Base-by-base conservation (phyloP, 2,113 vertebrate genomes). In the Psilopsiagon aurifrons region DNA sequence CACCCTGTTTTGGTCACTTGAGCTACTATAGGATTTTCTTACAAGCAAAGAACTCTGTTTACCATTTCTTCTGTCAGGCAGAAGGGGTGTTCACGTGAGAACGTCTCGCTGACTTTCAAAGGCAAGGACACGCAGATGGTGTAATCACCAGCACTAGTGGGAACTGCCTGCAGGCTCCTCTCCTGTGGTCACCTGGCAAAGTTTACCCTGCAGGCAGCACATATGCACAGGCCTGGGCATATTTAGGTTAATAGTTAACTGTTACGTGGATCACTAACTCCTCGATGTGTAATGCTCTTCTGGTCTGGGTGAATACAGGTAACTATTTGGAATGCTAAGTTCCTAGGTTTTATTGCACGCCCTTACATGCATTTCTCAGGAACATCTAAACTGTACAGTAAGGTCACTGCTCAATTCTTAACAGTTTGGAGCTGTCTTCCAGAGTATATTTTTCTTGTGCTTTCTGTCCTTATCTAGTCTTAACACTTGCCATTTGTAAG, bases 141-240 rank as follows among this genome's bases (percentile, higher is more conserved):
- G 6, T 57, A 17, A 59, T 10, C 0, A 0, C 19, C 2, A 3
- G 59, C 59, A 37, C 24, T 0, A 55, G 95, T 25, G 66, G 49
- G 91, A 92, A 85, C 57, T 79, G 86, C 79, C 86, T 25, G 70
- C 46, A 44, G 35, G n/a, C 37, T 67, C 13, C 25, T 54, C 67
- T 55, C 3, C n/a, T 68, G 4, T 1, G 11, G 33, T 33, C 17
- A 29, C 68, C 55, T 27, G 14, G 88, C 49, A 44, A 62, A 81
- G 35, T 17, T 27, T 31, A 31, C 54, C 33, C 82, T 78, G 64
- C 64, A 91, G 83, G n/a, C 27, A 71, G 37, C 46, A 27, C 2
- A 67, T 59, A 24, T n/a, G 74, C 78, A 41, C 44, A 52, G 35
- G 69, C 60, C 49, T 46, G 55, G 20, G 9, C 51, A 29, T 27